These are phyloP conservation scores for Tenthredo mesomela DNA, from an alignment of 2,888 invertebrate species.

Conservation along the genomic window DNA sequence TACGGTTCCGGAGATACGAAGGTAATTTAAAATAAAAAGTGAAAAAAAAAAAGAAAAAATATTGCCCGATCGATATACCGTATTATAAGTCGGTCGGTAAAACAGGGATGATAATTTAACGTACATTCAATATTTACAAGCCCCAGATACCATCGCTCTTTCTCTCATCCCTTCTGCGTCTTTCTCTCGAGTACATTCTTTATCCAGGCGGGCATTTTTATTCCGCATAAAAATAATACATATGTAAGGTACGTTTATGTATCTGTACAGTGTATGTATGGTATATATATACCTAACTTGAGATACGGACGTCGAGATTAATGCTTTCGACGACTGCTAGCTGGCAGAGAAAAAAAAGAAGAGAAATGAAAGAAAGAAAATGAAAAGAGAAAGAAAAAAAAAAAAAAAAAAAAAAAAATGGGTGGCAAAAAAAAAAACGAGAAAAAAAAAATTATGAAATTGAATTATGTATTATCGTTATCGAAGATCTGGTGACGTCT, in stretches of 20 bases:
- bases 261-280: not conserved
- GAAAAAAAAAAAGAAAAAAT: not conserved
- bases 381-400: not conserved
- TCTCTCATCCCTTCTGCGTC: no score
- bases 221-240: constrained; percentile 32
- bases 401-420: not conserved
- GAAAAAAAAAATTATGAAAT: not conserved
- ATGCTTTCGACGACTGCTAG: constrained; percentile 27
- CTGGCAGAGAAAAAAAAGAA: not conserved
- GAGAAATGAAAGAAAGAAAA: not conserved
- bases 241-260: not conserved
- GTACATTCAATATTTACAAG: constrained; percentile 25
- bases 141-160: not conserved
- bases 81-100: not conserved
- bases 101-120: constrained; percentile 21
- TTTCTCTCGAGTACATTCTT: constrained; percentile 26
- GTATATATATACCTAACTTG: not conserved
- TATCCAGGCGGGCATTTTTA: not conserved
- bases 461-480: constrained; percentile 8
- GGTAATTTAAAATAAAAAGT: not conserved
- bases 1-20: not conserved
- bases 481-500: not conserved
- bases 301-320: constrained; percentile 26
- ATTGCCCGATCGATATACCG: not conserved
- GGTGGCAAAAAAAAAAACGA: not conserved